Conservation (phyloP, 2,113 vertebrate genomes). For the Vimba vimba region DNA sequence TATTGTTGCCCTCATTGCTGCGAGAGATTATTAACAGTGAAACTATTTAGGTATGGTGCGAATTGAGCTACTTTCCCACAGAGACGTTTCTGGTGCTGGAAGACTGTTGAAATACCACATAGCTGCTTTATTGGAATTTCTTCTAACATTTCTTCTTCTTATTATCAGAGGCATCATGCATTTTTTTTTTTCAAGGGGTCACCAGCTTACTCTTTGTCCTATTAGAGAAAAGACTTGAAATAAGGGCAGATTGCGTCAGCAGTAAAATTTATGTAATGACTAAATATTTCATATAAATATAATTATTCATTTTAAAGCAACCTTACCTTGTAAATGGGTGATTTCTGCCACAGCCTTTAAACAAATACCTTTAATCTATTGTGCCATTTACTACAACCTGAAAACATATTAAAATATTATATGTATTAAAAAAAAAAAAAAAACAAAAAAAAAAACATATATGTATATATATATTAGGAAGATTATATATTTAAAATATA, state of each 20-base stretch:
- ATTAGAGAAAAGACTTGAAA: neutral
- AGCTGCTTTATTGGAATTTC: neutral
- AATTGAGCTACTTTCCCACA: conserved; percentile 45
- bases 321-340: neutral
- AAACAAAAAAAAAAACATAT: too few species aligned
- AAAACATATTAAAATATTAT: too few species aligned
- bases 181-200: neutral
- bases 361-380: neutral
- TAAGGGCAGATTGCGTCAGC: too few species aligned
- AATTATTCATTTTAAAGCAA: too few species aligned
- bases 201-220: neutral
- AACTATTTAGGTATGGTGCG: conserved; percentile 46
- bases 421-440: too few species aligned
- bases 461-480: too few species aligned
- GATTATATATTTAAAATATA: neutral
- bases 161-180: neutral
- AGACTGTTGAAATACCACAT: neutral
- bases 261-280: too few species aligned
- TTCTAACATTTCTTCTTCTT: neutral
- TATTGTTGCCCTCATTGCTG: conserved; percentile 53
- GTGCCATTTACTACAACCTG: neutral
- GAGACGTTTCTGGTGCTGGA: neutral
- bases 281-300: too few species aligned
- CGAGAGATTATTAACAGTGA: conserved; percentile 52
- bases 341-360: neutral